Percentiles rank a stretch among this genome's conserved stretches.
Evolutionary conservation across 2,113 vertebrate genomes (phyloP).

Genomic region (Cavia aperea): DNA sequence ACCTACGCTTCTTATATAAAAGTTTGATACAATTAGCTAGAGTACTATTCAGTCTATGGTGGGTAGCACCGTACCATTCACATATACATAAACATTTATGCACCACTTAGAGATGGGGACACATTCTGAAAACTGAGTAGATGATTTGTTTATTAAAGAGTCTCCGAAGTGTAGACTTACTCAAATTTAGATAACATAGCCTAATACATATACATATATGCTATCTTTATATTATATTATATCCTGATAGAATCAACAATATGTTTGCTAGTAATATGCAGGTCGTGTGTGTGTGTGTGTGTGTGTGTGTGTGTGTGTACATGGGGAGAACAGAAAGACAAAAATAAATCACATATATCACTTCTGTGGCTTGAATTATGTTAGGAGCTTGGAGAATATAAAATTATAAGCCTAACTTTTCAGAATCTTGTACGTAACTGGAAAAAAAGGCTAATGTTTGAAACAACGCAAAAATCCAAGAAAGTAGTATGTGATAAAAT

Average conservation of each 20-base stretch:
- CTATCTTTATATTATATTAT: not conserved
- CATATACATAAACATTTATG: not conserved
- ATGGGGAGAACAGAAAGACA: not conserved
- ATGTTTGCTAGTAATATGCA: not conserved
- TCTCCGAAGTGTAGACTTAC: too few species aligned
- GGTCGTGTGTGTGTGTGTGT: not conserved
- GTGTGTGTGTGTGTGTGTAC: not conserved
- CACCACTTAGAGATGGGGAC: not conserved
- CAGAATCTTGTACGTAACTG: not conserved
- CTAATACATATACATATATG: not conserved
- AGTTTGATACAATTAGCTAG: not conserved
- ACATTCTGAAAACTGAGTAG: not conserved
- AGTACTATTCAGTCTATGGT: not conserved
- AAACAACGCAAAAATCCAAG: not conserved
- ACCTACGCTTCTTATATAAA: not conserved
- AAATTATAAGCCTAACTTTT: not conserved
- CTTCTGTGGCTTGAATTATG: not conserved
- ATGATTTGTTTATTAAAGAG: not conserved
- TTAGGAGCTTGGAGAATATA: not conserved
- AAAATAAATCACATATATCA: fast-evolving
- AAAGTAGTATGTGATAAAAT: not conserved
- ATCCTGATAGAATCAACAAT: not conserved
- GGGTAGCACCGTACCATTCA: not conserved
- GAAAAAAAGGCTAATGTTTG: not conserved
- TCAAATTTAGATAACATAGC: not conserved